Conservation (phyloP, 2,888 invertebrate genomes). For the Drosophila tanythrix region DNA sequence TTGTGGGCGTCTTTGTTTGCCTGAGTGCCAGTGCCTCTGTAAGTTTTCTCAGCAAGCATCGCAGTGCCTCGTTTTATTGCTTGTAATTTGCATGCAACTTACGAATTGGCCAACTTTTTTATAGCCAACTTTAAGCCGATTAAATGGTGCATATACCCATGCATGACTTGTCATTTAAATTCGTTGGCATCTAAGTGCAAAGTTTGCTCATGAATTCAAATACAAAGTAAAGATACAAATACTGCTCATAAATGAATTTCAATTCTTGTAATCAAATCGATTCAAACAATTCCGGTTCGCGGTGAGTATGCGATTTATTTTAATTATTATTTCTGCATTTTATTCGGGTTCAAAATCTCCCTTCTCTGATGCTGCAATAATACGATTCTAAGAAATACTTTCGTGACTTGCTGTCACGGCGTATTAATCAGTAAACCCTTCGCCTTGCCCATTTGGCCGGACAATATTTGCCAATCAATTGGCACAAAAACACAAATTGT, state of each 20-base stretch:
- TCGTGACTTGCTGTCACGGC: slow-evolving; percentile 63
- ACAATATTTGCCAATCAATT: slow-evolving; percentile 84
- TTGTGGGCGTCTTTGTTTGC: slow-evolving; percentile 41
- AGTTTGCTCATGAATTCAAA: slow-evolving; percentile 28
- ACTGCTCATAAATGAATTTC: neutral
- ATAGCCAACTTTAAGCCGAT: slow-evolving; percentile 65
- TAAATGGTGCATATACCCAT: slow-evolving; percentile 64
- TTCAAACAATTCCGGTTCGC: neutral
- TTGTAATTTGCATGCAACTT: slow-evolving; percentile 78
- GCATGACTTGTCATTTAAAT: slow-evolving; percentile 44
- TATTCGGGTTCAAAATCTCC: too few species aligned
- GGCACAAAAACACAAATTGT: slow-evolving; percentile 84
- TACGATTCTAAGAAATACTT: slow-evolving; percentile 19
- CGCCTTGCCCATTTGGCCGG: slow-evolving; percentile 60
- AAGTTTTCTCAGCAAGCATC: slow-evolving; percentile 68
- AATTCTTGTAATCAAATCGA: neutral
- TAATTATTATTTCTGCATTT: neutral
- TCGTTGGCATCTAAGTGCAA: slow-evolving; percentile 42
- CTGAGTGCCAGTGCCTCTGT: slow-evolving; percentile 26
- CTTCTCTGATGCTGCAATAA: neutral
- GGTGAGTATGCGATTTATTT: neutral
- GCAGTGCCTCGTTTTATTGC: slow-evolving; percentile 76
- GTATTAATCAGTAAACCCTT: slow-evolving; percentile 80
- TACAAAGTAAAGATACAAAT: neutral
- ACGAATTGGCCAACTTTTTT: slow-evolving; percentile 62